Percentiles rank a stretch among this genome's conserved stretches.
phyloP scores from a whole-genome alignment of 30 jellyfish, hydroid and myxozoan genomes.

The Aurelia sp. region DNA sequence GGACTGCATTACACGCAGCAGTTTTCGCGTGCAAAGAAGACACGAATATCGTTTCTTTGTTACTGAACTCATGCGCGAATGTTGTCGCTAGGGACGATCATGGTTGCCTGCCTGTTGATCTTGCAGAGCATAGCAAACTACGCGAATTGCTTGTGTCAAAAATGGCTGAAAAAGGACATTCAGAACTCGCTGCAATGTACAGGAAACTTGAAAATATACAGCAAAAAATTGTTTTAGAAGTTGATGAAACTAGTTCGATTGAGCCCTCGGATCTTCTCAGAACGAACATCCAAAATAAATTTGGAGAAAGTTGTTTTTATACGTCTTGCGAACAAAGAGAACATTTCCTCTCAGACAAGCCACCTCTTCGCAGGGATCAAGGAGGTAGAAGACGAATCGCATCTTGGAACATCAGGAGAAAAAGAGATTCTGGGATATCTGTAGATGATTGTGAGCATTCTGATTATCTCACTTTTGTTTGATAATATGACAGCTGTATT shows the following conservation, averaged over 20 bases:
- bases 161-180: slow-evolving; percentile 48
- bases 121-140: slow-evolving; percentile 33
- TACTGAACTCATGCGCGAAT: slow-evolving; percentile 68
- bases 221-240: neutral
- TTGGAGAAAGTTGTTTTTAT: slow-evolving; percentile 20
- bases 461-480: neutral
- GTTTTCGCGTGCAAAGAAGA: slow-evolving; percentile 30
- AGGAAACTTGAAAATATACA: slow-evolving; percentile 12
- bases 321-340: slow-evolving; percentile 43
- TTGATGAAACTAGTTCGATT: neutral
- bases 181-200: slow-evolving; percentile 44
- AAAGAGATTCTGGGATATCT: slow-evolving; percentile 71
- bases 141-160: slow-evolving; percentile 10
- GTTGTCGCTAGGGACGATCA: slow-evolving; percentile 68
- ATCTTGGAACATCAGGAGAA: slow-evolving; percentile 47
- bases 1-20: slow-evolving; percentile 85
- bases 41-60: slow-evolving; percentile 15
- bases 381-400: slow-evolving; percentile 27
- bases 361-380: slow-evolving; percentile 25
- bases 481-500: neutral
- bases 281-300: neutral
- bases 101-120: slow-evolving; percentile 73
- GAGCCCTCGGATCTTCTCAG: neutral
- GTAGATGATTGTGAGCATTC: slow-evolving; percentile 33
- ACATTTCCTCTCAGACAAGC: slow-evolving; percentile 12